phyloP scores from a whole-genome alignment of 2,797 vertebrate species.

The Chaetodon trifasciatus region DNA sequence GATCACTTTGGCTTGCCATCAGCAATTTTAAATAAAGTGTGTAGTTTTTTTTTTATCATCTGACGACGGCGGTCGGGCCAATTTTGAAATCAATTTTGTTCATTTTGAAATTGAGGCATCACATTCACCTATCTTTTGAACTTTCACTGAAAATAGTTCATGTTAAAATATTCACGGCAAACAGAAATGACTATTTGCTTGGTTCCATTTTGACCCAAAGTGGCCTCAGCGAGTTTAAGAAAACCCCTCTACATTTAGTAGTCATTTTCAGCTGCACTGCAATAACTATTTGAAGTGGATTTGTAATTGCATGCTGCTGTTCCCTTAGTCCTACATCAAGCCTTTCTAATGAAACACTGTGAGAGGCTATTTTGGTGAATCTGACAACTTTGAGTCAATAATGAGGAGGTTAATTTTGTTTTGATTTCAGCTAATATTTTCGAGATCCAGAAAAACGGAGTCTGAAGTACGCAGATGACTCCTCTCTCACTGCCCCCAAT shows the following conservation, averaged over 20 bases:
- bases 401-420: constrained; percentile 59
- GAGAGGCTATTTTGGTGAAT: constrained; percentile 30
- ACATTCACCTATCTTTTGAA: constrained; percentile 6
- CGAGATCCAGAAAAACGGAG: neutral
- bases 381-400: constrained; percentile 37
- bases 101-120: constrained; percentile 12
- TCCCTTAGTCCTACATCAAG: constrained; percentile 5
- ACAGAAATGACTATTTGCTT: neutral
- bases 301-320: constrained; percentile 31
- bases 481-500: constrained; percentile 24
- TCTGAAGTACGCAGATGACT: constrained; percentile 32
- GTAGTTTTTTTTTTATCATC: neutral
- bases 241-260: constrained; percentile 13
- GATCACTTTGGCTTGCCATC: neutral
- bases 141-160: constrained; percentile 5
- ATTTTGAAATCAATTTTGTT: neutral
- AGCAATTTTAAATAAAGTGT: constrained; percentile 21
- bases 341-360: constrained; percentile 11
- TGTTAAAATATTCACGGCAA: neutral
- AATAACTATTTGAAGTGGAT: constrained; percentile 23
- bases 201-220: constrained; percentile 4
- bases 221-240: neutral
- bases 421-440: constrained; percentile 41
- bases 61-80: neutral
- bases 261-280: constrained; percentile 20